phyloP scores from a whole-genome alignment of 2,888 invertebrate species.

The Ormyrus pomaceus region DNA sequence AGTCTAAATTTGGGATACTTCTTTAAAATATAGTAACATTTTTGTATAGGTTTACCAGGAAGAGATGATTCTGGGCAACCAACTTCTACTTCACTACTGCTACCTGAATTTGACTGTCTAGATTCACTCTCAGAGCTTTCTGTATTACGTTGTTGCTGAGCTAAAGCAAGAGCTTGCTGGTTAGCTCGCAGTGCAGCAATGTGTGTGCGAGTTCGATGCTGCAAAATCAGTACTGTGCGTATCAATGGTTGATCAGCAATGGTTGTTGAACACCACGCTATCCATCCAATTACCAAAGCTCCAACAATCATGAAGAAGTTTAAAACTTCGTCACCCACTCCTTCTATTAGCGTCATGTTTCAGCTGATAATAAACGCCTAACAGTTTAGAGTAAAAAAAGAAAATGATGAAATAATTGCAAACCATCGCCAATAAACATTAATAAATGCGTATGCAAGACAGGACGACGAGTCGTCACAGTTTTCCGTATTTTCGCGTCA shows the following conservation, averaged over 20 bases:
- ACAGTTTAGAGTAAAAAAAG: slow-evolving; percentile 1
- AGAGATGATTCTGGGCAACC: slow-evolving; percentile 71
- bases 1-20: not conserved
- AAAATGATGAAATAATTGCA: not conserved
- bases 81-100: slow-evolving; percentile 60
- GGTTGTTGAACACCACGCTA: slow-evolving; percentile 88
- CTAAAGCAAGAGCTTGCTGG: slow-evolving; percentile 59
- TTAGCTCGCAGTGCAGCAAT: slow-evolving; percentile 71
- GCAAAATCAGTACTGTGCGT: slow-evolving; percentile 83
- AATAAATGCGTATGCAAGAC: slow-evolving; percentile 28
- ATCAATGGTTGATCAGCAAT: slow-evolving; percentile 83
- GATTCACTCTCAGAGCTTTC: slow-evolving; percentile 65
- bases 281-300: slow-evolving; percentile 78
- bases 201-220: slow-evolving; percentile 75
- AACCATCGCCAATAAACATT: not conserved
- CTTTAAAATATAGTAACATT: not conserved
- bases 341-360: slow-evolving; percentile 87
- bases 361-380: slow-evolving; percentile 28
- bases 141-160: slow-evolving; percentile 50
- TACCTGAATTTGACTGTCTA: slow-evolving; percentile 60
- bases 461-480: slow-evolving; percentile 1
- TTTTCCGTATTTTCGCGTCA: slow-evolving; percentile 1
- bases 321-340: slow-evolving; percentile 89
- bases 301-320: slow-evolving; percentile 82
- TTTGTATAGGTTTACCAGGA: slow-evolving; percentile 61